A percentile compares a stretch with the other conserved stretches of the same genome.
Conservation (phyloP, 2,888 invertebrate species). For the Seira ritae region DNA sequence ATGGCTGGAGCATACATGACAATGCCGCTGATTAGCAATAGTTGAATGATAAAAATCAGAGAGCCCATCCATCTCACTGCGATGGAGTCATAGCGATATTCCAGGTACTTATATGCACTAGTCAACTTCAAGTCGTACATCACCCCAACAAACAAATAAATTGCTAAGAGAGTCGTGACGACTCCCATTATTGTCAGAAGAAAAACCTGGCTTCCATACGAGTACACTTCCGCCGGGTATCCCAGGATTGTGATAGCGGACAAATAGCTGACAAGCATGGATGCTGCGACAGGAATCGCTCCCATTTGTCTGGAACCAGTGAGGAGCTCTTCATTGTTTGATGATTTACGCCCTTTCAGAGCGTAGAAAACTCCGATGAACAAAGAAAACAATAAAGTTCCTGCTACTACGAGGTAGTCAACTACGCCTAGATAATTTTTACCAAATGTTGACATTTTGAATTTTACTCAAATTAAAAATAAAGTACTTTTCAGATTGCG, state of each 20-base stretch:
- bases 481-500: too few relatives aligned
- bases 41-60: constrained; percentile 72
- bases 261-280: constrained; percentile 72
- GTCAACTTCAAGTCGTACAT: constrained; percentile 72
- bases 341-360: constrained; percentile 60
- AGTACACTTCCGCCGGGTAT: constrained; percentile 71
- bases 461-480: too few relatives aligned
- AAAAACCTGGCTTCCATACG: constrained; percentile 70
- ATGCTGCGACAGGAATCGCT: constrained; percentile 69
- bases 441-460: constrained; percentile 32
- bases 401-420: constrained; percentile 70
- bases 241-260: constrained; percentile 72
- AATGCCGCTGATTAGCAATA: constrained; percentile 72
- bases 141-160: constrained; percentile 70
- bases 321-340: constrained; percentile 71
- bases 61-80: constrained; percentile 70
- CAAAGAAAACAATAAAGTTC: constrained; percentile 65
- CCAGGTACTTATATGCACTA: constrained; percentile 73
- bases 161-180: constrained; percentile 61
- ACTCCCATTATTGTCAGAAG: constrained; percentile 62
- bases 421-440: constrained; percentile 67
- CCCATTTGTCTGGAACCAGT: constrained; percentile 72
- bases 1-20: constrained; percentile 72
- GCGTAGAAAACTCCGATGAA: constrained; percentile 72
- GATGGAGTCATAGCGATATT: constrained; percentile 67